phyloP scores from a whole-genome alignment of 2,888 invertebrate genomes.

The Terebella lapidaria region DNA sequence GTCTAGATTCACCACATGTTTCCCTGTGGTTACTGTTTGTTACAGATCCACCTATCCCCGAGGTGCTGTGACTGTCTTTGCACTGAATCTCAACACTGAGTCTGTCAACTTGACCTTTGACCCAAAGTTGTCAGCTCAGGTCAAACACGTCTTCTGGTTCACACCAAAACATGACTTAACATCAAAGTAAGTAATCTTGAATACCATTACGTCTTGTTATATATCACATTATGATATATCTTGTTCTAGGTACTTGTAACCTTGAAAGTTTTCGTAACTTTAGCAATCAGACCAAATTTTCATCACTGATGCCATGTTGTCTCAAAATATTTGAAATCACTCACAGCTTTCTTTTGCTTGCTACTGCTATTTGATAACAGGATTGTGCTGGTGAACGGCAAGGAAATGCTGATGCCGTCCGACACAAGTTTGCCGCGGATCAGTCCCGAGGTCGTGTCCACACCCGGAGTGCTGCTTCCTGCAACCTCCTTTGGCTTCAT shows the following conservation, averaged over 20 bases:
- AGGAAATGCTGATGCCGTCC: neutral
- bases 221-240: too few species aligned
- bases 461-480: neutral
- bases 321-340: too few species aligned
- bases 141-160: constrained; percentile 26
- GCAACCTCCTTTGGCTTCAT: neutral
- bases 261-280: too few species aligned
- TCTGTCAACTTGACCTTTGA: constrained; percentile 17
- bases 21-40: constrained; percentile 4
- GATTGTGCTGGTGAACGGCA: too few species aligned
- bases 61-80: constrained; percentile 32
- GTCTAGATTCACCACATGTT: too few species aligned
- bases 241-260: too few species aligned
- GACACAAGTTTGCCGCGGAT: neutral
- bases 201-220: too few species aligned
- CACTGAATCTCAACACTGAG: constrained; percentile 26
- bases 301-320: too few species aligned
- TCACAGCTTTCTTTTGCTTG: too few species aligned
- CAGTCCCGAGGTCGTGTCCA: neutral
- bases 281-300: too few species aligned
- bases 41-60: constrained; percentile 21
- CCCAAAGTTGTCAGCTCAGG: constrained; percentile 8
- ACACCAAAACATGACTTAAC: constrained; percentile 22
- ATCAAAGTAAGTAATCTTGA: constrained; percentile 26
- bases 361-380: too few species aligned